Percentiles rank a stretch among this genome's conserved stretches.
Conservation (phyloP, 2,113 vertebrate species). For the Eptesicus fuscus region DNA sequence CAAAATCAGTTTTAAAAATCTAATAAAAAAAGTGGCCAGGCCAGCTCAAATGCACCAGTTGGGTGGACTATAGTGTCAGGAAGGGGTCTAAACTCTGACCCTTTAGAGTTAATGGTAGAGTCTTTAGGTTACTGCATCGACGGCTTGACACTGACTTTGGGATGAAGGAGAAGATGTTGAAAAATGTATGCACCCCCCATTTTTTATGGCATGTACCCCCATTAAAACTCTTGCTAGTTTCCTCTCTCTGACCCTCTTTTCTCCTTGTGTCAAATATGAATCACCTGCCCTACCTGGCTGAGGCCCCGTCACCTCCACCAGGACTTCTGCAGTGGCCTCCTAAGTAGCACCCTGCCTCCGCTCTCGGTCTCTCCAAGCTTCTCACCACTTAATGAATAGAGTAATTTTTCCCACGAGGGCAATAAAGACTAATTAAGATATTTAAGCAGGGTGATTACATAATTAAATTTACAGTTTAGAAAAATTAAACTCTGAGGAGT, state of each 20-base stretch:
- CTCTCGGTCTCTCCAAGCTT: neutral
- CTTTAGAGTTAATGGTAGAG: neutral
- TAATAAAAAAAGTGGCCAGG: too few relatives aligned
- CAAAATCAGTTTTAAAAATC: too few relatives aligned
- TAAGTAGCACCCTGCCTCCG: neutral
- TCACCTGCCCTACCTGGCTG: neutral
- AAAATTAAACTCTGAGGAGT: constrained; percentile 10
- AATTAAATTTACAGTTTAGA: constrained; percentile 24
- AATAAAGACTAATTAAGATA: constrained; percentile 37
- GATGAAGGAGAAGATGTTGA: neutral
- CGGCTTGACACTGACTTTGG: neutral
- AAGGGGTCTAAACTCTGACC: neutral
- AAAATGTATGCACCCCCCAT: neutral
- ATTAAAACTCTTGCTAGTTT: neutral
- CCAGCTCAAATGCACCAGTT: too few relatives aligned
- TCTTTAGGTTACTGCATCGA: neutral
- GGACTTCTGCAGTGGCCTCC: neutral
- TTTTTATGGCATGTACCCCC: neutral
- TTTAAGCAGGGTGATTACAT: neutral
- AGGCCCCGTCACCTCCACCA: neutral
- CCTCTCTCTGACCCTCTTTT: neutral
- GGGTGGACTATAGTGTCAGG: neutral
- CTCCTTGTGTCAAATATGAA: fast-evolving
- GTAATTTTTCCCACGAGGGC: neutral
- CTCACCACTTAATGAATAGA: neutral